Evolutionary conservation across 2,113 vertebrate genomes (phyloP).

Genomic region (Entelurus aequoreus): DNA sequence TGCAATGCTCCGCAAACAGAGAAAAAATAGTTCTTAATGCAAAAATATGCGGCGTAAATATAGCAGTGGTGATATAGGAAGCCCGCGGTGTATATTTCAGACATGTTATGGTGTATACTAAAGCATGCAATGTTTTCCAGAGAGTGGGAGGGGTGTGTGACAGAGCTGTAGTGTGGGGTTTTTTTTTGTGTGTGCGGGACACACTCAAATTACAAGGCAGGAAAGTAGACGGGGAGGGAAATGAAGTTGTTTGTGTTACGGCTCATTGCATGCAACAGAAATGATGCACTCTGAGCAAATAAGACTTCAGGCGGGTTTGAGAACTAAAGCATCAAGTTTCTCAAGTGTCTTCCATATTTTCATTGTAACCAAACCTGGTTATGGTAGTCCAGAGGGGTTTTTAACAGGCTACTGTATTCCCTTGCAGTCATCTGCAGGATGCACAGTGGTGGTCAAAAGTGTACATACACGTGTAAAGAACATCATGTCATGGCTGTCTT

Average conservation of each 20-base stretch:
- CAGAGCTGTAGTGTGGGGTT: slow-evolving; percentile 51
- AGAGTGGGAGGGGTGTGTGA: slow-evolving; percentile 56
- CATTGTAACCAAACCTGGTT: too few species aligned
- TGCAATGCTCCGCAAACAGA: slow-evolving; percentile 34
- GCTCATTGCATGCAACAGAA: slow-evolving; percentile 45
- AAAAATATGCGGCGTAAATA: slow-evolving; percentile 38
- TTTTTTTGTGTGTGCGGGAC: slow-evolving; percentile 30
- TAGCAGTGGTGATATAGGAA: slow-evolving; percentile 35
- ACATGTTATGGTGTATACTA: slow-evolving; percentile 50
- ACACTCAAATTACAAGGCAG: slow-evolving; percentile 65
- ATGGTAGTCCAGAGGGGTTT: slow-evolving; percentile 17
- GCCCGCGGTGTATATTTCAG: slow-evolving; percentile 49
- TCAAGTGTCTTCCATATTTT: too few species aligned
- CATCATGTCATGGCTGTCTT: too few species aligned
- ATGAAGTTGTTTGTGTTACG: slow-evolving; percentile 60
- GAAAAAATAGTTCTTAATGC: slow-evolving; percentile 12
- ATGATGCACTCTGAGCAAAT: slow-evolving; percentile 35
- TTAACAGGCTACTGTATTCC: slow-evolving; percentile 39
- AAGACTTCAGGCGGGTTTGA: too few species aligned
- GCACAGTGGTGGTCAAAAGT: neutral
- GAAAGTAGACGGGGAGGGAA: slow-evolving; percentile 24
- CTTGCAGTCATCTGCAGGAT: slow-evolving; percentile 41
- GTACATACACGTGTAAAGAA: too few species aligned
- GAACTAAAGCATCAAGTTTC: neutral
- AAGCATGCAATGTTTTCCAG: slow-evolving; percentile 61